Evolutionary conservation across 2,888 invertebrate genomes (phyloP), one percentile per base, ranked within the genome.

Genomic region (Galerucella pusilla): DNA sequence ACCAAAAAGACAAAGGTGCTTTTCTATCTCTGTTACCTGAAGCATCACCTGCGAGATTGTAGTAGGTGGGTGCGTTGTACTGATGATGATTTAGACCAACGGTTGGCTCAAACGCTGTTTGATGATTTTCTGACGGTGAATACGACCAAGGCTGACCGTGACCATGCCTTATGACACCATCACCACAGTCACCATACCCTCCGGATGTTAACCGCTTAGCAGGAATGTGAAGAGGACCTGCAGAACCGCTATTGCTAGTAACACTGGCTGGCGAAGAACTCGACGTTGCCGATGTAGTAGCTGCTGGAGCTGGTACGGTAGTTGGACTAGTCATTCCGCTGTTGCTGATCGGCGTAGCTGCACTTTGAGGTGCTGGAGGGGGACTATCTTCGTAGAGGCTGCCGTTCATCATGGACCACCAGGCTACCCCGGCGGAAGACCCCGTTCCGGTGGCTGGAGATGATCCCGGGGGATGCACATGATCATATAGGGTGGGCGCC

Each of bases 401-500:
- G 89, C 93, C 93, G 92, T 93, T 94, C 93, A 93, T 93, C 93
- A 94, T 93, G 90, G 92, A 91, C 92, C 94, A 94, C 93, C 93
- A 93, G 90, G 93, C 92, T 91, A 93, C 92, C 91, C 93, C 93
- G 92, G 93, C 91, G 92, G 93, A 92, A 92, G 93, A 91, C 91
- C 92, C 93, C 92, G 93, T 92, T 91, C 92, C 92, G 92, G 93
- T 92, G 92, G 93, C 93, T 93, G 93, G 91, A 89, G 91, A 91
- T 89, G 90, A 90, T 89, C 91, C 91, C 90, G 90, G 91, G 86
- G 91, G 91, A 82, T 87, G 92, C 90, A 92, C 92, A 93, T 93
- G 93, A 92, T 94, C 93, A 93, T 93, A 93, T 92, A 94, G 93
- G 91, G 93, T 93, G 84, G 88, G 88, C 83, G 89, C 89, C 92